Evolutionary conservation across 1,140 invertebrate species (phyloP), one percentile per base, ranked within the genome.

Genomic region (Megalonaias nervosa): DNA sequence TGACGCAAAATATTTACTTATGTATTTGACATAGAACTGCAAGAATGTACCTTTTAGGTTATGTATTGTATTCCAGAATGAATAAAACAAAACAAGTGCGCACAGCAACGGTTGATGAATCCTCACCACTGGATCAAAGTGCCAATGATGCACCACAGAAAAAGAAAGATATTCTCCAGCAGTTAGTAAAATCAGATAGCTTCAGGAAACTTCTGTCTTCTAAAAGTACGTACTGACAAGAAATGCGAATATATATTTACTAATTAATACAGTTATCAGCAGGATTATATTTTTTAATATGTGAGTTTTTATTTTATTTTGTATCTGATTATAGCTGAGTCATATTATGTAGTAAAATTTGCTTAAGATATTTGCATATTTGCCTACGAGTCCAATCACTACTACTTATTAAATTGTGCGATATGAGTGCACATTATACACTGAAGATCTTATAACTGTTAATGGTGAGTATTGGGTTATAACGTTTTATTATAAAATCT

Each of bases 11-110:
- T 21, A 67, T 13, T 67, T 67, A 31, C 26, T 38, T 2, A 38
- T 38, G 15, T 67, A 26, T 16, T 26, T 48, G 66, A 48, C 55
- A 67, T 19, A 67, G 19, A 1, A 19, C 26, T 15, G 26, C 19
- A 1, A 17, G 17, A 26, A 26, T 26, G 1, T 2, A 67, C 0
- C 6, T 67, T 12, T 23, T 31, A 17, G 13, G n/a, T 48, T 67
- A 15, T n/a, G 14, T 26, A 38, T 67, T 31, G 0, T 57, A 21
- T 64, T 58, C 19, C 21, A 74, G 73, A 58, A 67, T 67, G 17
- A 58, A 74, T 23, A 74, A 74, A 26, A 74, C 65, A 14, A 74
- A 74, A 38, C 64, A 59, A 23, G 67, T 74, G 64, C 73, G 65
- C 6, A 26, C 21, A 19, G 9, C 21, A 26, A 67, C 26, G n/a